Base-by-base conservation (phyloP, 92 coral and sea anemone species). In the Parazoanthus atlanticus region DNA sequence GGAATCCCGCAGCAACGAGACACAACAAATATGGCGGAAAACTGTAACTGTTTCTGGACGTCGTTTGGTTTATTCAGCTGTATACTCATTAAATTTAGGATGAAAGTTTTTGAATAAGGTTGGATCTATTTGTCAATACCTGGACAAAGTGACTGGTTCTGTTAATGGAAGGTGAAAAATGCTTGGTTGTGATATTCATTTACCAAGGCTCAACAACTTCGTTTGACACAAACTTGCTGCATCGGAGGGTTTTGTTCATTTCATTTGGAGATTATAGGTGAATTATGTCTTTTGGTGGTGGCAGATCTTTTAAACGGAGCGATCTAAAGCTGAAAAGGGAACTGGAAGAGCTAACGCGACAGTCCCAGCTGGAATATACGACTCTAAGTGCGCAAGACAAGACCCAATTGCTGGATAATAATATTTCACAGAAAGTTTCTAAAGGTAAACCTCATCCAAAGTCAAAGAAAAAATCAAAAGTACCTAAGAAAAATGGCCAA, bases 1-100 rank as follows among this genome's bases (percentile, higher is more conserved):
- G 23, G 79, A 80, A 74, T 81, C 92, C 61, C 96, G 90, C 92
- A 93, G 98, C 93, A 93, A 95, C 95, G 90, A 78, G 89, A 76
- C 25, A 82, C 81, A 95, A 95, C 98, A 93, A 95, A 95, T 89
- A 95, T 95, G 98, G 98, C 98, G 96, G 90, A 86, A 78, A 54
- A 65, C 73, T 33, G 34, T 6, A 65, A 86, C 76, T 3, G 64
- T 33, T 83, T 69, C 25, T 83, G 5, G 76, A 41, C 7, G 9
- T 6, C 32, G 23, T 6, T 56, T 32, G 72, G 47, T 38, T 82
- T 82, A 13, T 16, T 32, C 30, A 12, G 3, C 29, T 79, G 83
- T 26, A 79, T 21, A 29, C 28, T 74, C 43, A 33, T 33, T 17
- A 75, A 23, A 33, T 30, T 33, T 38, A 11, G 43, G 26, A 19